Conservation (phyloP, 2,888 invertebrate species). For the Pseudococcus longispinus region DNA sequence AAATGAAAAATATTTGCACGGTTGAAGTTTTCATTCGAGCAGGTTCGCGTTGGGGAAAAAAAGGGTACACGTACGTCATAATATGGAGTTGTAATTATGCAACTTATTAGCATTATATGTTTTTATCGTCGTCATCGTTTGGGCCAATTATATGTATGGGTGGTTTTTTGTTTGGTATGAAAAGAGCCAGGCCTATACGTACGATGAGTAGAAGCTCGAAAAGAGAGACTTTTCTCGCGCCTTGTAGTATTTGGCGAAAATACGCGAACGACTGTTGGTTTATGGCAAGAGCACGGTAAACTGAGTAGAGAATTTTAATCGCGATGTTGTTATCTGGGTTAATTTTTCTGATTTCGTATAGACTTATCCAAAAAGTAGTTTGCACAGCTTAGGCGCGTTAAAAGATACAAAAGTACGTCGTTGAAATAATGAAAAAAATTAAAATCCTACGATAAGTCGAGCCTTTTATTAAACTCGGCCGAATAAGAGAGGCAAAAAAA, state of each 20-base stretch:
- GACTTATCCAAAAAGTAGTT: conserved; percentile 4
- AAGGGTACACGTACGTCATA: conserved; percentile 3
- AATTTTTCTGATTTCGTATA: conserved; percentile 16
- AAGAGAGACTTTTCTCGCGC: not conserved
- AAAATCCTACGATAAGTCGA: not conserved
- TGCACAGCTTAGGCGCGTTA: not conserved
- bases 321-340: not conserved
- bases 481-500: not conserved
- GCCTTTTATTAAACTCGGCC: conserved; percentile 4
- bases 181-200: too few relatives aligned
- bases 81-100: conserved; percentile 3
- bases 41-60: not conserved
- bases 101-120: not conserved
- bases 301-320: not conserved
- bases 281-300: not conserved
- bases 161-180: not conserved
- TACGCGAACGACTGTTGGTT: not conserved
- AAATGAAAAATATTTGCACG: conserved; percentile 5
- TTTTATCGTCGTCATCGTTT: not conserved
- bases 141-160: not conserved
- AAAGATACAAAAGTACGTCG: not conserved
- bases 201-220: not conserved
- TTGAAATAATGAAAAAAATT: conserved; percentile 28
- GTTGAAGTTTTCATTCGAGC: conserved; percentile 1
- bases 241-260: not conserved